Percentiles rank a stretch among this genome's conserved stretches.
phyloP scores from a whole-genome alignment of 37 sponge, comb jelly and placozoan species.

The Haliclona indistincta region DNA sequence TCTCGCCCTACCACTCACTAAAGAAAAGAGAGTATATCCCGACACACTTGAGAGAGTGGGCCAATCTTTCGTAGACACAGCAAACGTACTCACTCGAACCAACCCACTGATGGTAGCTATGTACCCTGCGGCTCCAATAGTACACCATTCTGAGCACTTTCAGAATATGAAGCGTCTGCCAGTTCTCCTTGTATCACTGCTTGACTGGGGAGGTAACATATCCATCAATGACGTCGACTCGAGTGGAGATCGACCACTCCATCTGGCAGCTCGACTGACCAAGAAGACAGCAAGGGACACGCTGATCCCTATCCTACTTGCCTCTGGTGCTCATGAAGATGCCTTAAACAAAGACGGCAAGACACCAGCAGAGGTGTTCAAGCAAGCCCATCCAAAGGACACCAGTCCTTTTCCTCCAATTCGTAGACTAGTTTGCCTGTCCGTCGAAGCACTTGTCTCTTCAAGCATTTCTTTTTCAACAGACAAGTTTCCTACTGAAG shows the following conservation, averaged over 20 bases:
- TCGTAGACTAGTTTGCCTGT: not conserved
- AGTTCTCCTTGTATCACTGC: not conserved
- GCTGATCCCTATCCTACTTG: not conserved
- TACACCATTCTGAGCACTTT: not conserved
- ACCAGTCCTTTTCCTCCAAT: not conserved
- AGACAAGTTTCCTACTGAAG: no score
- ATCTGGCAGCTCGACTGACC: not conserved
- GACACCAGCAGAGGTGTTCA: not conserved
- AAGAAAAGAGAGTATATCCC: no score
- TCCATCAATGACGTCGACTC: not conserved
- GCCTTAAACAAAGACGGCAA: not conserved
- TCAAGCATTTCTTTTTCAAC: no score
- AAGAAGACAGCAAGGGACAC: not conserved
- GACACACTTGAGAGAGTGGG: conserved; percentile 3
- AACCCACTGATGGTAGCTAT: not conserved
- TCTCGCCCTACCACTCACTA: not conserved
- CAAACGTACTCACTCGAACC: conserved; percentile 1
- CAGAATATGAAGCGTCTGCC: not conserved
- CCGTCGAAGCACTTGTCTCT: not conserved
- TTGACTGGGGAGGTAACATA: not conserved
- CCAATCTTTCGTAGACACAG: conserved; percentile 6
- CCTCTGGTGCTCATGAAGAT: not conserved
- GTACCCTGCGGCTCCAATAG: not conserved
- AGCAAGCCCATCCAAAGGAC: not conserved
- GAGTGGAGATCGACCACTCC: not conserved